A percentile compares a stretch with the other conserved stretches of the same genome.
phyloP scores from a whole-genome alignment of 2,797 vertebrate species.

The Malurus splendens region DNA sequence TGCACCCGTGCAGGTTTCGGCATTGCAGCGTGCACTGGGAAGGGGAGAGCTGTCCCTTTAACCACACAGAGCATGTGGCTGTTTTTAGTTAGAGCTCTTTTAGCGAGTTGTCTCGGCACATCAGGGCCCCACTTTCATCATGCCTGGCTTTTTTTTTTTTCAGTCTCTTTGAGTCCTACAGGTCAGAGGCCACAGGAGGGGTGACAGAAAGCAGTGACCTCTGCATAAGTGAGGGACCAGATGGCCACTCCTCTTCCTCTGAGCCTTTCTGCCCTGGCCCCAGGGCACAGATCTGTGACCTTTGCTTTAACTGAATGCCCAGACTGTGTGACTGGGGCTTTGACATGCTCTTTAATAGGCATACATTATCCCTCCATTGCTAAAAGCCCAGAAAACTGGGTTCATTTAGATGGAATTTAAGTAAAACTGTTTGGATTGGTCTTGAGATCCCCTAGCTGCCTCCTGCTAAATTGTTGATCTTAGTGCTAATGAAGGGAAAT shows the following conservation, averaged over 20 bases:
- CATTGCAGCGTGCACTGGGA: fast-evolving
- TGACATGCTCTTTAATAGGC: conserved; percentile 58
- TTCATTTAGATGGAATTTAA: conserved; percentile 46
- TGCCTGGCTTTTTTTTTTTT: conserved; percentile 42
- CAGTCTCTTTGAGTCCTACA: conserved; percentile 70
- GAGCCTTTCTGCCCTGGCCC: conserved; percentile 74
- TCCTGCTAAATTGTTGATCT: conserved; percentile 46
- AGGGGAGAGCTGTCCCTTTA: conserved; percentile 31
- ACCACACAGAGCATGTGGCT: background rate
- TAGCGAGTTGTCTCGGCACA: conserved; percentile 50
- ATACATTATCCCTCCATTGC: conserved; percentile 23
- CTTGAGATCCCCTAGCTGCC: conserved; percentile 14
- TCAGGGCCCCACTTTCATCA: conserved; percentile 65
- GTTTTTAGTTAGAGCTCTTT: conserved; percentile 46
- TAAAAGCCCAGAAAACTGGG: conserved; percentile 36
- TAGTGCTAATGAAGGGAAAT: conserved; percentile 34
- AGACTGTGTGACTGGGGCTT: conserved; percentile 52
- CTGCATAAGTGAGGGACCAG: conserved; percentile 80
- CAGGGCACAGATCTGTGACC: conserved; percentile 79
- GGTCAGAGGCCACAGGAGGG: conserved; percentile 79
- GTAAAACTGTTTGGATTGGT: conserved; percentile 58
- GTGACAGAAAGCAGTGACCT: conserved; percentile 83
- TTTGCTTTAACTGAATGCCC: conserved; percentile 57
- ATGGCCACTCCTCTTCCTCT: conserved; percentile 82
- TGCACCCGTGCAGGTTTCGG: fast-evolving